Conservation (phyloP, 2,797 vertebrate species). For the Tolypeutes matacus region DNA sequence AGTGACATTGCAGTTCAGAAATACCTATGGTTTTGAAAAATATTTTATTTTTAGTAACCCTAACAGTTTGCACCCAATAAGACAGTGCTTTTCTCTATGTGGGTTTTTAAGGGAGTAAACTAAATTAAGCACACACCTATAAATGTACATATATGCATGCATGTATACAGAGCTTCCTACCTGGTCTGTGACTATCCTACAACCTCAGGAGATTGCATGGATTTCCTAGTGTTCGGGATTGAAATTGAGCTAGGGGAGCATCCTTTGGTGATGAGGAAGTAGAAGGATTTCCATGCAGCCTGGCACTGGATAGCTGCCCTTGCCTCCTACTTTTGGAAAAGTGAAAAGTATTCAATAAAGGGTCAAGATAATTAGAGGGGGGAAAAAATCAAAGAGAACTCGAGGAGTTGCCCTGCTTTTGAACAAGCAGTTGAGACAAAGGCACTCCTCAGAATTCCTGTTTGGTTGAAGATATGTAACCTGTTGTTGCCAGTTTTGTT, state of each 20-base stretch:
- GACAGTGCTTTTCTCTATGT: slow-evolving; percentile 83
- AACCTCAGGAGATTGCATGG: slow-evolving; percentile 80
- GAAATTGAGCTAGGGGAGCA: slow-evolving; percentile 75
- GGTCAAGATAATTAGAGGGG: slow-evolving; percentile 80
- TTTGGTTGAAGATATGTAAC: slow-evolving; percentile 74
- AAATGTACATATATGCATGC: accelerated
- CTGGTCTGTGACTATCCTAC: slow-evolving; percentile 62
- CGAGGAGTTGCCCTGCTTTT: slow-evolving; percentile 78
- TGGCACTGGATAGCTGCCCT: slow-evolving; percentile 81
- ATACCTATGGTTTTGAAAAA: not conserved
- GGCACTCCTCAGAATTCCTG: slow-evolving; percentile 80
- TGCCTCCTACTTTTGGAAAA: slow-evolving; percentile 84
- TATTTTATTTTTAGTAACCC: not conserved
- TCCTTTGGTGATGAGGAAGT: slow-evolving; percentile 83
- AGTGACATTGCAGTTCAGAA: not conserved
- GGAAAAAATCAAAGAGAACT: slow-evolving; percentile 77
- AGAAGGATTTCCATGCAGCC: slow-evolving; percentile 73
- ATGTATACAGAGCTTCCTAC: not conserved
- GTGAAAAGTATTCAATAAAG: slow-evolving; percentile 86
- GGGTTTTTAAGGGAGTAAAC: not conserved
- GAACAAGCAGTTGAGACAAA: slow-evolving; percentile 82
- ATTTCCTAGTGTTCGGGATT: slow-evolving; percentile 62
- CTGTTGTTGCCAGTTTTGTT: not conserved
- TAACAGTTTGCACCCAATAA: slow-evolving; percentile 84
- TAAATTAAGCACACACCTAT: not conserved